phyloP scores from a whole-genome alignment of 92 coral and sea anemone genomes.

The Diadumene lineata region DNA sequence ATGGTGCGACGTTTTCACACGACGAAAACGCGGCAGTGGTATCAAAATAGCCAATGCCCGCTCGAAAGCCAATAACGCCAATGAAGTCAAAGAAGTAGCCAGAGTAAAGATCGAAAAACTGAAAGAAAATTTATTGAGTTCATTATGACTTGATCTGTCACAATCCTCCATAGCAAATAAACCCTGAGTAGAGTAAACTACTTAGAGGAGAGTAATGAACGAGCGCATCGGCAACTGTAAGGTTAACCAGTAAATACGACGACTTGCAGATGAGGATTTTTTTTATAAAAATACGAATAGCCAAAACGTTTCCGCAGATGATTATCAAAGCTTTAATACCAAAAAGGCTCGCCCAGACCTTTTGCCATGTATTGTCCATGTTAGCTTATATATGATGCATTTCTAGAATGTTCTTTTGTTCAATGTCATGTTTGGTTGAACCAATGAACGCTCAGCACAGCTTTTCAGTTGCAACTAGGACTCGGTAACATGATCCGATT shows the following conservation, averaged over 20 bases:
- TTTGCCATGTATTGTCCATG: background rate
- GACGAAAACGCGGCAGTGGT: slow-evolving; percentile 24
- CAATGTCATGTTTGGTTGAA: too few species aligned
- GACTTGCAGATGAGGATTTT: slow-evolving; percentile 15
- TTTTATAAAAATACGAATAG: slow-evolving; percentile 10
- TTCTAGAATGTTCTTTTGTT: too few species aligned
- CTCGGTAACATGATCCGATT: too few species aligned
- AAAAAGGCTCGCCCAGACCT: slow-evolving; percentile 9
- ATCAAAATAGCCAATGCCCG: slow-evolving; percentile 22
- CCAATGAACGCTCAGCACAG: too few species aligned
- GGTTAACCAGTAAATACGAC: slow-evolving; percentile 9
- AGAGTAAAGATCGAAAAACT: slow-evolving; percentile 9
- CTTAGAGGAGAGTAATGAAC: background rate
- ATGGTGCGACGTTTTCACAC: background rate
- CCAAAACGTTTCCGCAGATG: background rate
- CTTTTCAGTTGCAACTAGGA: too few species aligned
- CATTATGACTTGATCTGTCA: background rate
- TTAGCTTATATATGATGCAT: background rate
- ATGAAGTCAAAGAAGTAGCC: background rate
- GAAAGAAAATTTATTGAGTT: background rate
- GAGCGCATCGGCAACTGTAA: slow-evolving; percentile 13
- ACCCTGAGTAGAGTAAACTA: background rate
- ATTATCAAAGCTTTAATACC: slow-evolving; percentile 8
- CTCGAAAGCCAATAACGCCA: slow-evolving; percentile 17
- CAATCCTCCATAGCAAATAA: background rate